phyloP scores from a whole-genome alignment of 2,113 vertebrate genomes.

The Dasypus novemcinctus region DNA sequence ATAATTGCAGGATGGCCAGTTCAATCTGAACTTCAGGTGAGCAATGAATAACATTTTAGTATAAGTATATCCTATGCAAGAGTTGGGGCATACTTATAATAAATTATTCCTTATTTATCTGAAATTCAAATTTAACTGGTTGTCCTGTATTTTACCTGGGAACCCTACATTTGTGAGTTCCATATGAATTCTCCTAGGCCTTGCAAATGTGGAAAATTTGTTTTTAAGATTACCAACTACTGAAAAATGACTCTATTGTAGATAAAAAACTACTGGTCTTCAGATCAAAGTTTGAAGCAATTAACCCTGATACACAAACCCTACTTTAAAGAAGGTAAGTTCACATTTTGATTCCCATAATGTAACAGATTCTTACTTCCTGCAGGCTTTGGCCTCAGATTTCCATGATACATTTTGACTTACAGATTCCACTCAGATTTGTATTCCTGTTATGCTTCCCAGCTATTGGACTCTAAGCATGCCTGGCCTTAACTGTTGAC shows the following conservation, averaged over 20 bases:
- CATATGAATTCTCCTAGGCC: background rate
- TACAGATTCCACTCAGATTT: background rate
- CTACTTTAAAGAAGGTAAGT: too few species aligned
- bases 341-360: background rate
- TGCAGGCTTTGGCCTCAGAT: background rate
- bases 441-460: background rate
- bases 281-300: background rate
- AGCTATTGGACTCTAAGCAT: background rate
- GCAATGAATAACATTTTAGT: background rate
- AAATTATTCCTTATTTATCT: background rate
- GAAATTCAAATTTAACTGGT: constrained; percentile 9
- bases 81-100: background rate
- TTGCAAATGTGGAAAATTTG: background rate
- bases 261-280: background rate
- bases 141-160: background rate
- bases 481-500: background rate
- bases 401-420: background rate
- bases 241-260: background rate
- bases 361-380: background rate
- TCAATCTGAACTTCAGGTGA: background rate
- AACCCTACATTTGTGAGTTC: background rate
- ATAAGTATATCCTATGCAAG: background rate
- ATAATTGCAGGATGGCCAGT: background rate
- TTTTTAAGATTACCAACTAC: background rate
- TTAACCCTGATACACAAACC: background rate